Base-by-base conservation (phyloP, 2,113 vertebrate genomes). In the Arizona elegans region DNA sequence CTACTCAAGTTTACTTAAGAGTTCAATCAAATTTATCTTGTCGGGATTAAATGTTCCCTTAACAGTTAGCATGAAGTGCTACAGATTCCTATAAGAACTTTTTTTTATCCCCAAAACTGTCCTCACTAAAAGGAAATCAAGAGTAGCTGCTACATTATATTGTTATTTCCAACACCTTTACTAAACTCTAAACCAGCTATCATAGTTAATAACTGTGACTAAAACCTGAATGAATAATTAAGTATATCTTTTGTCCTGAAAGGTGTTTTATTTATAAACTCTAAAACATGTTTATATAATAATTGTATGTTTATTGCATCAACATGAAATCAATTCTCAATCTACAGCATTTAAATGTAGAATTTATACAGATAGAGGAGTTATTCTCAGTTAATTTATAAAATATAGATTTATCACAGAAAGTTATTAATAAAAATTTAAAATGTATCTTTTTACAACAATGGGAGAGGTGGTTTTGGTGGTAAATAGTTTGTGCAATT, bases 401-500 rank as follows among this genome's bases (percentile, higher is more conserved):
- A 19, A 81, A 81, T 75, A n/a, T 75, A 75, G n/a, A 38, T 81
- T 81, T 81, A 81, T 38, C 33, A 81, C 17, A 81, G 1, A 81
- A 81, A 75, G 1, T 81, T 75, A 17, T 38, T 81, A 38, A 21
- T 38, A 81, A 81, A 38, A 81, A 81, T 19, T 33, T 15, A 81
- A 89, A n/a, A 89, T 50, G 38, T 85, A 24, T 12, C 8, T 43
- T 89, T 58, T 38, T 43, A 21, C 17, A 81, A 81, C 33, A 81
- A 43, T 81, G 33, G 33, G 33, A 19, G 33, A 21, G n/a, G 5
- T 13, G 10, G 33, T 62, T 17, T 0, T 88, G 38, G 86, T 13
- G 17, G 53, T 6, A 92, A 95, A 90, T 94, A 87, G 15, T 8
- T 93, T 96, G 87, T 93, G 24, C 81, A 47, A 24, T 81, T 94